These are phyloP conservation scores for Hydrolagus affinis DNA, from an alignment of 2,113 vertebrate species.

Conservation along the genomic window DNA sequence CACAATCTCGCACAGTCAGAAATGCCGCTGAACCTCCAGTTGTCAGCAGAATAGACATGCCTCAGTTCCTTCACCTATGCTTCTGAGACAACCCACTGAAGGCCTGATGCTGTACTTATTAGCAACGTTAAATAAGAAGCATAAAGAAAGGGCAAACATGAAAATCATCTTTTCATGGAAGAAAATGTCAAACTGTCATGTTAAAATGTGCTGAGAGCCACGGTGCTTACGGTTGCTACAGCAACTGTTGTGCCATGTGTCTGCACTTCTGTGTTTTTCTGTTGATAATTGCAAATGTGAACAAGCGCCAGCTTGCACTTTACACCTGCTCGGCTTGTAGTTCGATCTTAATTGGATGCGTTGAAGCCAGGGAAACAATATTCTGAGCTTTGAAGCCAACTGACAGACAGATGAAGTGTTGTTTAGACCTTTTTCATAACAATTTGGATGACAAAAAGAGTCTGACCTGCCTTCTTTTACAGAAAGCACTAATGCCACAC, in stretches of 20 bases:
- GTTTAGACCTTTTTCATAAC: constrained; percentile 49
- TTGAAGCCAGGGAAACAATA: constrained; percentile 58
- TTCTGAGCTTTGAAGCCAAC: constrained; percentile 57
- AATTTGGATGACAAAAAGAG: constrained; percentile 60
- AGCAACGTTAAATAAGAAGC: background rate
- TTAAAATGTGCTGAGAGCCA: constrained; percentile 44
- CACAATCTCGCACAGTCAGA: background rate
- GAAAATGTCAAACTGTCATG: constrained; percentile 54
- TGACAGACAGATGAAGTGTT: constrained; percentile 61
- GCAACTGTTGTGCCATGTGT: constrained; percentile 52
- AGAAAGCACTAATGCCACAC: constrained; percentile 30
- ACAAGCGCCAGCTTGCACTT: constrained; percentile 58
- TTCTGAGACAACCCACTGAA: constrained; percentile 29
- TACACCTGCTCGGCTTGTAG: constrained; percentile 59
- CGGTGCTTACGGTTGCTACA: constrained; percentile 48
- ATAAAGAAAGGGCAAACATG: constrained; percentile 5
- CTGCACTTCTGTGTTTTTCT: constrained; percentile 50
- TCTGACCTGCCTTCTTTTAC: constrained; percentile 49
- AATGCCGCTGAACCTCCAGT: background rate
- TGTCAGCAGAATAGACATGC: background rate
- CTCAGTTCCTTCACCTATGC: background rate
- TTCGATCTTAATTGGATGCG: constrained; percentile 63
- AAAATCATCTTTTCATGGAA: constrained; percentile 43
- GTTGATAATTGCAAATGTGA: constrained; percentile 64
- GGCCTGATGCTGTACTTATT: constrained; percentile 12